Conservation (phyloP, 2,888 invertebrate genomes). For the Vesta saturnalis region DNA sequence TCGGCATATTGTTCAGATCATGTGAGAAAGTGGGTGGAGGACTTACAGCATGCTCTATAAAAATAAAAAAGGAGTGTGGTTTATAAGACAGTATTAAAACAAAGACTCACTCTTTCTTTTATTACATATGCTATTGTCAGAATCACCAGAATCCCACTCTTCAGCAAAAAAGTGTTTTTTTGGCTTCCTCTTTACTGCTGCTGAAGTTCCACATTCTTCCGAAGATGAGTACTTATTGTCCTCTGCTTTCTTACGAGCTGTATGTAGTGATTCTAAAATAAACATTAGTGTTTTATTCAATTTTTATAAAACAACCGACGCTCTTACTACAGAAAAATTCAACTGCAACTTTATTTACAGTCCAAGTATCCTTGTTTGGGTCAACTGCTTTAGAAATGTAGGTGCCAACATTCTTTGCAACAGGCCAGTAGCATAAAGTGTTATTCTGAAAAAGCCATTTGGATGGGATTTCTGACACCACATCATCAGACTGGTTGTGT, state of each 20-base stretch:
- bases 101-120: conserved; percentile 5
- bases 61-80: background rate
- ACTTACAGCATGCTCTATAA: conserved; percentile 2
- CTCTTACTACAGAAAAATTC: conserved; percentile 4
- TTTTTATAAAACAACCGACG: conserved; percentile 3
- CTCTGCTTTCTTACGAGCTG: conserved; percentile 2
- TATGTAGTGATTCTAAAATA: background rate
- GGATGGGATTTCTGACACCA: conserved; percentile 6
- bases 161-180: too few species aligned
- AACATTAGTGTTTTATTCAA: background rate
- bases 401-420: background rate
- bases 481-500: conserved; percentile 1
- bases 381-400: background rate
- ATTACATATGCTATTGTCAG: too few species aligned
- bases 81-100: background rate
- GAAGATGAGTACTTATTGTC: background rate
- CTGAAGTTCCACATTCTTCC: background rate
- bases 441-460: conserved; percentile 5
- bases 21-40: conserved; percentile 3
- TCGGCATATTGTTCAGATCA: conserved; percentile 5
- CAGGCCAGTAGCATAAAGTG: conserved; percentile 7
- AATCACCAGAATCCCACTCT: too few species aligned
- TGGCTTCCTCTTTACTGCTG: conserved; percentile 3
- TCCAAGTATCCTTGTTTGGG: background rate
- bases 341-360: conserved; percentile 4